These are phyloP conservation scores for Xestia c-nigrum DNA, from an alignment of 2,888 invertebrate genomes.

Conservation along the genomic window DNA sequence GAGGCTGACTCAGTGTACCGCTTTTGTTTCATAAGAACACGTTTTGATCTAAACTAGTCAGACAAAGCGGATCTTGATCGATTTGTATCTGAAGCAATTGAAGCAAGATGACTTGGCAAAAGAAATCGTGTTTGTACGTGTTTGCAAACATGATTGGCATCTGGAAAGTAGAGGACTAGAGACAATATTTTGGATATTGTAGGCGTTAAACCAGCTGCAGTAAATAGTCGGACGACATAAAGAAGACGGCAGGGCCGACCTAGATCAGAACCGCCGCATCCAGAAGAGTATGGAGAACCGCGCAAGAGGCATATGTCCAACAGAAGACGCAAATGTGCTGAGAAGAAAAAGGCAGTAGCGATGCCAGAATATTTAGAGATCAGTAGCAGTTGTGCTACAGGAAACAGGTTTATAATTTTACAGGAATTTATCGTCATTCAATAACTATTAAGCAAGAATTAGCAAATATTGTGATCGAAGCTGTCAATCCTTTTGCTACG, in stretches of 20 bases:
- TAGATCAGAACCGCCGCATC: too few species aligned
- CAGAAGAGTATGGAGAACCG: too few species aligned
- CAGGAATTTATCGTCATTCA: too few species aligned
- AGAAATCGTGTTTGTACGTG: conserved; percentile 16
- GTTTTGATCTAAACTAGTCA: conserved; percentile 42
- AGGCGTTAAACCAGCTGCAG: too few species aligned
- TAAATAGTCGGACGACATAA: too few species aligned
- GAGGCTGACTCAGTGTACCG: conserved; percentile 47
- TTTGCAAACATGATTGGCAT: conserved; percentile 18
- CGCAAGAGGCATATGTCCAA: too few species aligned
- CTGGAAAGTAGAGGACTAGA: neutral
- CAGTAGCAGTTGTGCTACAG: neutral
- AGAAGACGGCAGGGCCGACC: too few species aligned
- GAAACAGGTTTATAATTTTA: neutral
- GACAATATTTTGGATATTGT: neutral
- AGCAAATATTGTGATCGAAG: neutral
- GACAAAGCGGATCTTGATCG: conserved; percentile 55
- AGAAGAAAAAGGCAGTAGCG: neutral
- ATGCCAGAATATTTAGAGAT: neutral
- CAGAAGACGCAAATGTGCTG: too few species aligned
- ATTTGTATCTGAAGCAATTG: conserved; percentile 24
- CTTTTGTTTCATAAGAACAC: conserved; percentile 64
- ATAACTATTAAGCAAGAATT: neutral
- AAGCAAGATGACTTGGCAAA: conserved; percentile 30
- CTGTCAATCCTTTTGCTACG: neutral